Evolutionary conservation across 2,888 invertebrate genomes (phyloP).

Genomic region (Idaea aversata): DNA sequence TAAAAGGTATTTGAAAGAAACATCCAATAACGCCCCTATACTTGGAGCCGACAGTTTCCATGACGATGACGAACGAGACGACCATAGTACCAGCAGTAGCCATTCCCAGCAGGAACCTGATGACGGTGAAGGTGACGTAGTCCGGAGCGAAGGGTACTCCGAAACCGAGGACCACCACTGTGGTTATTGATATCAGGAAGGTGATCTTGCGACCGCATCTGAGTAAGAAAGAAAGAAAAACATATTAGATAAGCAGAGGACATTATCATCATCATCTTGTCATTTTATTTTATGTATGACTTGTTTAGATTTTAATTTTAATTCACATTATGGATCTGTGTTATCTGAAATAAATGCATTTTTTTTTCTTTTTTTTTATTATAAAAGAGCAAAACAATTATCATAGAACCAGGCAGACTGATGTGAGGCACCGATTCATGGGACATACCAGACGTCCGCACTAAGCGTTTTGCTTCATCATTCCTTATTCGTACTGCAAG

Average conservation of each 20-base stretch:
- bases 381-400: too few species aligned
- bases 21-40: conserved; percentile 80
- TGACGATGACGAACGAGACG: conserved; percentile 84
- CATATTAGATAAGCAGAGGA: background rate
- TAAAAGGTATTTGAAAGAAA: conserved; percentile 85
- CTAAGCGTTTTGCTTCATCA: too few species aligned
- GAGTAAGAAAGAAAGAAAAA: conserved; percentile 11
- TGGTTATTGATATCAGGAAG: conserved; percentile 83
- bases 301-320: too few species aligned
- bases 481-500: too few species aligned
- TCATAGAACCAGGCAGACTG: too few species aligned
- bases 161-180: conserved; percentile 84
- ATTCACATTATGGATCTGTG: too few species aligned
- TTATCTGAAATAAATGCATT: too few species aligned
- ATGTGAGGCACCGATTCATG: too few species aligned
- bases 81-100: conserved; percentile 92
- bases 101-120: conserved; percentile 85
- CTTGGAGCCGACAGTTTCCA: conserved; percentile 82
- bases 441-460: too few species aligned
- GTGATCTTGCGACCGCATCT: conserved; percentile 89
- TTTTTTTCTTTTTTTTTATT: too few species aligned
- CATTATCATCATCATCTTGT: too few species aligned
- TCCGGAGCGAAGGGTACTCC: conserved; percentile 84
- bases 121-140: conserved; percentile 78
- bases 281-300: too few species aligned